These are phyloP conservation scores for Epistrophe grossulariae DNA, from an alignment of 2,888 invertebrate species.

Conservation along the genomic window DNA sequence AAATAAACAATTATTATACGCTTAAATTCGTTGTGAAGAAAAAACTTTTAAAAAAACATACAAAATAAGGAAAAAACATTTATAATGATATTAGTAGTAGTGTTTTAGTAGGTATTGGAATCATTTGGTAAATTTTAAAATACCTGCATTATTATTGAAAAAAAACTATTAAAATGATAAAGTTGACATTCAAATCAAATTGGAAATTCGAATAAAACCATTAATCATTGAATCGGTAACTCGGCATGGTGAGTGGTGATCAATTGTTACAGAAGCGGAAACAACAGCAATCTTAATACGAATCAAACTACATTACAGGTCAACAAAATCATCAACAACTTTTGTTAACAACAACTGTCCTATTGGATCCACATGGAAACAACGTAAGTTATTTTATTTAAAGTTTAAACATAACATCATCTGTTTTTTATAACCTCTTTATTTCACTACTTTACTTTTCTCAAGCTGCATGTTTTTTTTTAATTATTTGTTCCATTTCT, in stretches of 20 bases:
- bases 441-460: not conserved
- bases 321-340: conserved; percentile 49
- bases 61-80: not conserved
- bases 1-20: conserved; percentile 41
- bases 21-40: conserved; percentile 53
- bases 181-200: not conserved
- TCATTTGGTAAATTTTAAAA: not conserved
- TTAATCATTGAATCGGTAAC: conserved; percentile 13
- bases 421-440: not conserved
- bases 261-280: conserved; percentile 77
- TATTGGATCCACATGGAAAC: conserved; percentile 69
- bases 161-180: not conserved
- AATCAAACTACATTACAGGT: conserved; percentile 54
- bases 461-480: conserved; percentile 34
- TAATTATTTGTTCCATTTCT: conserved; percentile 1
- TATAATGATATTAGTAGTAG: conserved; percentile 16
- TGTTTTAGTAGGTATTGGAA: not conserved
- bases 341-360: conserved; percentile 29
- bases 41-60: conserved; percentile 25
- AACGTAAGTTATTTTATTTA: conserved; percentile 71
- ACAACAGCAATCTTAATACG: conserved; percentile 78
- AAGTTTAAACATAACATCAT: not conserved
- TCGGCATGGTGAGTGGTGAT: conserved; percentile 74
- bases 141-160: conserved; percentile 11
- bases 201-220: not conserved